Evolutionary conservation across 2,888 invertebrate genomes (phyloP).

Genomic region (Eledona agricola): DNA sequence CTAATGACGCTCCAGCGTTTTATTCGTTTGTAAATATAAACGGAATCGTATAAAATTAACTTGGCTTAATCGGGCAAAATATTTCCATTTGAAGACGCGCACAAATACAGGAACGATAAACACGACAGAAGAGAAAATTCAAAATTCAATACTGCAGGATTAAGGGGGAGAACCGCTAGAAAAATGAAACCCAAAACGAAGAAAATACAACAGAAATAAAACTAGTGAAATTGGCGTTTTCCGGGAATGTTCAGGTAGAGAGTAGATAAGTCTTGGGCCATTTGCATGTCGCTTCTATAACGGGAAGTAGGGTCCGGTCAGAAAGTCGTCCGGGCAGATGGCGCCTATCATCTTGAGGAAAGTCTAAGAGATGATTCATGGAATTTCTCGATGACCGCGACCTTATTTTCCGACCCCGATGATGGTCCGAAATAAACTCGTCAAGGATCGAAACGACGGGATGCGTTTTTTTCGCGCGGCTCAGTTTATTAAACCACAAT

Average conservation of each 20-base stretch:
- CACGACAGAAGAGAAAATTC: no score
- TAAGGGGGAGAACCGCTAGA: no score
- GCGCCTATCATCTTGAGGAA: slow-evolving; percentile 17
- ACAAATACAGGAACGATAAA: no score
- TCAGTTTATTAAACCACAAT: slow-evolving; percentile 19
- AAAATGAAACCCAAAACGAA: no score
- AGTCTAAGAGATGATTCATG: slow-evolving; percentile 19
- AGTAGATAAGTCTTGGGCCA: not conserved
- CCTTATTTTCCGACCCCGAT: slow-evolving; percentile 27
- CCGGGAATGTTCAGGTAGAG: not conserved
- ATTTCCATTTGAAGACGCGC: no score
- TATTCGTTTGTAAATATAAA: slow-evolving; percentile 18
- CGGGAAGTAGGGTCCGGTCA: no score
- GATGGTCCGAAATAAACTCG: slow-evolving; percentile 29
- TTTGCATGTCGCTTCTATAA: not conserved
- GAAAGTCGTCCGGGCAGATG: slow-evolving; percentile 13
- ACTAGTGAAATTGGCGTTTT: no score
- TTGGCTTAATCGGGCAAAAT: no score
- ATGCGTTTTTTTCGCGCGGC: slow-evolving; percentile 3
- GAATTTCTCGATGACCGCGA: slow-evolving; percentile 29
- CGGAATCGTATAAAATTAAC: slow-evolving; percentile 3
- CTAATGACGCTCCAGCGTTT: slow-evolving; percentile 5
- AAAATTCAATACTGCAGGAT: no score
- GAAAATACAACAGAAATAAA: no score
- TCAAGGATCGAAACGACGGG: slow-evolving; percentile 12